Evolutionary conservation across 2,113 vertebrate genomes (phyloP).

Genomic region (Dunckerocampus dactyliophorus): DNA sequence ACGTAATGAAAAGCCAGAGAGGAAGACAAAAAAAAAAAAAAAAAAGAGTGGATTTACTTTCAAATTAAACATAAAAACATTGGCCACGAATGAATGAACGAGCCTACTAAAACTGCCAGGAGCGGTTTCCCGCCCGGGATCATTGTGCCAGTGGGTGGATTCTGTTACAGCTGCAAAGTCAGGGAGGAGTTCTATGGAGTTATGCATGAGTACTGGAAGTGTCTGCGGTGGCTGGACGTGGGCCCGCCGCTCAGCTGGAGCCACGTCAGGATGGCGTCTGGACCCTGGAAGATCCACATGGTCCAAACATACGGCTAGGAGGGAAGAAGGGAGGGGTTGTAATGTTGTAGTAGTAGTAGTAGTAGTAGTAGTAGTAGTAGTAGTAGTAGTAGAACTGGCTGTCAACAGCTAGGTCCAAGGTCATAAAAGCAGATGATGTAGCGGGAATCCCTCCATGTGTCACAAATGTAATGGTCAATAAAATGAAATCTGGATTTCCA

Average conservation of each 20-base stretch:
- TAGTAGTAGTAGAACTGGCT: constrained; percentile 27
- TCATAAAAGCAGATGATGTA: constrained; percentile 36
- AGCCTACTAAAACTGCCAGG: constrained; percentile 62
- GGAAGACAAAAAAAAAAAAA: constrained; percentile 25
- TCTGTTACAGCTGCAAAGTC: constrained; percentile 55
- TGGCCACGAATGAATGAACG: constrained; percentile 70
- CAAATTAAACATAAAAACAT: constrained; percentile 48
- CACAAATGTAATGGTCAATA: constrained; percentile 7
- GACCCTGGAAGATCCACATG: constrained; percentile 28
- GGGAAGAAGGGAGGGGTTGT: constrained; percentile 8
- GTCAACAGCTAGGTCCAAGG: constrained; percentile 50
- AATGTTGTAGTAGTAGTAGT: too few species aligned
- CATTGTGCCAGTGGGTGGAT: constrained; percentile 68
- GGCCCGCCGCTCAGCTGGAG: constrained; percentile 55
- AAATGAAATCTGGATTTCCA: background rate
- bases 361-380: background rate
- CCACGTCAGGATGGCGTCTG: constrained; percentile 28
- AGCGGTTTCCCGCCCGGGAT: constrained; percentile 61
- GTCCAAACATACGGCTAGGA: constrained; percentile 18
- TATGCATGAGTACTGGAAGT: constrained; percentile 62
- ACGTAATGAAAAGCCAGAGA: background rate
- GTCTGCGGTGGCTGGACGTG: constrained; percentile 56
- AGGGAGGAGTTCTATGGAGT: constrained; percentile 61
- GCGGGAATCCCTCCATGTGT: constrained; percentile 22
- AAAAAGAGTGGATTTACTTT: constrained; percentile 50